phyloP scores from a whole-genome alignment of 2,888 invertebrate species.

The Coelopa pilipes region DNA sequence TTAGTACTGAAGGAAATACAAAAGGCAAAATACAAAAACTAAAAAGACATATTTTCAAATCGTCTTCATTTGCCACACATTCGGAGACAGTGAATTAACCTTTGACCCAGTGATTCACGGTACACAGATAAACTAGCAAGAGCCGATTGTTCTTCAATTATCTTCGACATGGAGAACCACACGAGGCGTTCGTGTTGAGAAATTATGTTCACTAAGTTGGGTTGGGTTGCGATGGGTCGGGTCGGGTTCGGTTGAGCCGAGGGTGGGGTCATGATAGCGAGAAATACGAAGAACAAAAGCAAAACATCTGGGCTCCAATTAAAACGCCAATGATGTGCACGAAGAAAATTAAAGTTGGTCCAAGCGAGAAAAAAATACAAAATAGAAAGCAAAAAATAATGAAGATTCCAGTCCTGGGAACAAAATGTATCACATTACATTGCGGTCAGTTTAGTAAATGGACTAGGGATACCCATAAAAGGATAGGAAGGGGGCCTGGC shows the following conservation, averaged over 20 bases:
- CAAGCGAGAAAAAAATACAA: too few species aligned
- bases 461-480: too few species aligned
- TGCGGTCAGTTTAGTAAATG: not conserved
- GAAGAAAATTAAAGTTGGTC: constrained; percentile 1
- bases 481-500: too few species aligned
- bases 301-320: constrained; percentile 10
- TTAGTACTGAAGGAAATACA: constrained; percentile 43
- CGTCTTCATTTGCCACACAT: constrained; percentile 1
- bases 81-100: constrained; percentile 49
- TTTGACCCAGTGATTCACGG: constrained; percentile 44
- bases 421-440: constrained; percentile 7
- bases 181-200: too few species aligned
- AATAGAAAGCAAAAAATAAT: too few species aligned
- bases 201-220: too few species aligned
- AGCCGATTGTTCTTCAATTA: not conserved
- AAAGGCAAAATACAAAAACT: constrained; percentile 25
- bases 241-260: too few species aligned
- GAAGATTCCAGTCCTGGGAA: not conserved
- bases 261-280: too few species aligned
- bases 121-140: not conserved
- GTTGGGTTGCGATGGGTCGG: too few species aligned
- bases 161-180: not conserved
- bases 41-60: not conserved
- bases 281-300: not conserved
- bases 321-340: constrained; percentile 8